Evolutionary conservation across 1,140 invertebrate species (phyloP).

Genomic region (Telenomus remus): DNA sequence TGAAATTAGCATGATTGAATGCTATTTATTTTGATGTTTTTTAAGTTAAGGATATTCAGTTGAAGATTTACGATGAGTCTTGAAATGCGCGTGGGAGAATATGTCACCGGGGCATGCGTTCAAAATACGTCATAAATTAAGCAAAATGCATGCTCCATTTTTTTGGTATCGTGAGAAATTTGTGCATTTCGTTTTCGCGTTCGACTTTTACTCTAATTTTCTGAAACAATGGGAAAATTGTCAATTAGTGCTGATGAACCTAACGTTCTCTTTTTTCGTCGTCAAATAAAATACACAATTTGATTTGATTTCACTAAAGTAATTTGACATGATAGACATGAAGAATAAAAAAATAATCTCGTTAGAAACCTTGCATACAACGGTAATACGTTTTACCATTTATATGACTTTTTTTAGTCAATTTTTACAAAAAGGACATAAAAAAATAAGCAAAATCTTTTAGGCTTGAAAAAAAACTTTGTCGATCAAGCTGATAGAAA

Average conservation of each 20-base stretch:
- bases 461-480: too few relatives aligned
- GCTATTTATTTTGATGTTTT: slow-evolving; percentile 4
- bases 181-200: slow-evolving; percentile 5
- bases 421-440: too few relatives aligned
- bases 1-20: background rate
- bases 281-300: too few relatives aligned
- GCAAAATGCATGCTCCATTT: slow-evolving; percentile 22
- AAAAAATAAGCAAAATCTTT: too few relatives aligned
- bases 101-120: slow-evolving; percentile 24
- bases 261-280: too few relatives aligned
- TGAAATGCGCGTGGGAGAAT: slow-evolving; percentile 40
- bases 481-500: too few relatives aligned
- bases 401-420: too few relatives aligned
- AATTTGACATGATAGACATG: too few relatives aligned
- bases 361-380: too few relatives aligned
- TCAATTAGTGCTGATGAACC: background rate
- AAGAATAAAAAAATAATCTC: too few relatives aligned
- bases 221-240: background rate
- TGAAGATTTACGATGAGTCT: slow-evolving; percentile 13
- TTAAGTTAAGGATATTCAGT: background rate
- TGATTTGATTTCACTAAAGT: too few relatives aligned
- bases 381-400: too few relatives aligned
- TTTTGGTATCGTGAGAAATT: slow-evolving; percentile 27
- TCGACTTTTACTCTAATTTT: slow-evolving; percentile 4
- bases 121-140: slow-evolving; percentile 33